Evolutionary conservation across 2,113 vertebrate species (phyloP), one percentile per base, ranked within the genome.

Genomic region (Pleuronectes platessa): DNA sequence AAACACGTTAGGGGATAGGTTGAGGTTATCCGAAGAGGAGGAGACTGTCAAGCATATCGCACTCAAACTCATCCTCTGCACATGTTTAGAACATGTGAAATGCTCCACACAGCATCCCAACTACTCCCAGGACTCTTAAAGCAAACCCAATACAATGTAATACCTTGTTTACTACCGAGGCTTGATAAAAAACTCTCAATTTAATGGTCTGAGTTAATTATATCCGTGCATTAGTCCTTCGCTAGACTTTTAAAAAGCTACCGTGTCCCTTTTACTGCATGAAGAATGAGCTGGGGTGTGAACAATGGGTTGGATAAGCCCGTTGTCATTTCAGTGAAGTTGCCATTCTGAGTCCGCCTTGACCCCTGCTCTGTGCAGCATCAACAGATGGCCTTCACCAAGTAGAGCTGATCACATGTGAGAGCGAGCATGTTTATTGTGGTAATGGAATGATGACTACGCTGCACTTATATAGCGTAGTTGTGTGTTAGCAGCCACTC

Each of bases 361-460:
- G 90, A 93, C 89, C 93, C 89, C 70, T 88, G 86, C 68, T 17
- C 88, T 64, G 69, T 80, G 81, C 77, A 78, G 87, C 75, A 83
- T 85, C 85, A 92, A 84, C 90, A 94, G 91, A 92, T 92, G 89
- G 89, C 76, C 76, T 80, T 74, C 76, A 59, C 74, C 10, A 53
- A 76, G 69, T 35, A 85, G 76, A 74, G 76, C 2, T 72, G 62
- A 79, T 81, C 61, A 77, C 65, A 77, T 45, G 47, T 76, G 54
- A 61, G 63, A 74, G 64, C 53, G 23, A 79, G 26, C 40, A 67
- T 61, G 51, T 45, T 68, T 35, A 59, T 42, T 63, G 31, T 68
- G 21, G 21, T 56, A 21, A 37, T 2, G 35, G 35, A 37, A 37
- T 37, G 35, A 31, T 31, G 27, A 31, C 27, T 31, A 31, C 35